Evolutionary conservation across 2,113 vertebrate species (phyloP), one percentile per base, ranked within the genome.

Genomic region (Labeo rohita): DNA sequence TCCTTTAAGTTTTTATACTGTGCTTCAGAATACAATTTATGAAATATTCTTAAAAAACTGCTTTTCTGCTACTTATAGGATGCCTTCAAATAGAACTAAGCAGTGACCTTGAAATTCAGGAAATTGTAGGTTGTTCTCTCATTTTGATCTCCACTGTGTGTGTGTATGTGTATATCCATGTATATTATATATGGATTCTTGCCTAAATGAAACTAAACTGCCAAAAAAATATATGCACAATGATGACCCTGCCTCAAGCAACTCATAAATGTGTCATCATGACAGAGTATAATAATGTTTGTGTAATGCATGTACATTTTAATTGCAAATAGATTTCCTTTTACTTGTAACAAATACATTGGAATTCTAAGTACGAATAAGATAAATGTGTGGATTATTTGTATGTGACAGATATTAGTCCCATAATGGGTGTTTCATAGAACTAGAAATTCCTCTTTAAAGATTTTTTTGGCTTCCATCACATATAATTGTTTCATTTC

Each of bases 321-420:
- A 70, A 54, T 88, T 47, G 28, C 45, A 86, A 68, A 86, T 66
- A 75, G 78, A 72, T 81, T 80, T 49, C 28, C 80, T 52, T 50
- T 52, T 59, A 34, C 9, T 36, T 45, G 34, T 36, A 36, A 68
- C 8, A 34, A 49, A 36, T 36, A 50, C 45, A 82, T 47, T 21
- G 28, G 1, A 39, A 80, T 45, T 21, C 36, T 73, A 28, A 43
- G 3, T 34, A 74, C 54, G 82, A 47, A 50, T 80, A 84, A 84
- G 83, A 54, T 28, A 54, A 77, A 77, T 52, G 16, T 54, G 49
- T 77, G 75, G 6, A 54, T 52, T 54, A 36, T 34, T 54, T 18
- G 15, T 80, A 70, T 86, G 84, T 84, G 86, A 76, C 80, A 74
- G 50, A 87, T 79, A 87, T 89, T 77, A 50, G 75, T 84, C 76